Percentiles rank a stretch among this genome's conserved stretches.
phyloP scores from a whole-genome alignment of 2,797 vertebrate genomes.

The Meriones psammophilus region DNA sequence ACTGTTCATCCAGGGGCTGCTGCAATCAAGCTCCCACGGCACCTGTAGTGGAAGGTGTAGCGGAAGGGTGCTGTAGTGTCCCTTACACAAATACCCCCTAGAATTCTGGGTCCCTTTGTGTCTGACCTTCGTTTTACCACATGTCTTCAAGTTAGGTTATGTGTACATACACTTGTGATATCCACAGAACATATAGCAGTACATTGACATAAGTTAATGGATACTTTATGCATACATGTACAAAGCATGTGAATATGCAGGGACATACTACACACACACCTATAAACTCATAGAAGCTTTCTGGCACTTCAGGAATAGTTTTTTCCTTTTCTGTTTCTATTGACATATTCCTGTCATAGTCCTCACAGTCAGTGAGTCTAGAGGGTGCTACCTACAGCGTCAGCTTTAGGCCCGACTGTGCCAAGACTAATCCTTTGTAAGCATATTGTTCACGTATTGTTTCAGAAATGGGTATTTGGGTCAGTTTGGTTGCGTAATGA shows the following conservation, averaged over 20 bases:
- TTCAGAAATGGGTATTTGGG: neutral
- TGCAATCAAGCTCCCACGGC: fast-evolving
- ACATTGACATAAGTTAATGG: neutral
- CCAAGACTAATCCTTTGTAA: neutral
- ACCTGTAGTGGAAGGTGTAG: neutral
- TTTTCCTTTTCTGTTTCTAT: neutral
- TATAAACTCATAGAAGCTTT: neutral
- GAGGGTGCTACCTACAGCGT: neutral
- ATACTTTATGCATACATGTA: neutral
- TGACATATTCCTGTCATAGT: neutral
- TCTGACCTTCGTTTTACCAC: neutral
- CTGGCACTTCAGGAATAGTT: neutral
- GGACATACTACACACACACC: neutral
- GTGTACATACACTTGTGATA: neutral
- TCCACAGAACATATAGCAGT: neutral
- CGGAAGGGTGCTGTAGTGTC: neutral
- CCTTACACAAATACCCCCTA: neutral
- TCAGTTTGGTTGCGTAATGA: neutral
- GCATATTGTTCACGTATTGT: neutral
- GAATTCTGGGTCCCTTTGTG: neutral
- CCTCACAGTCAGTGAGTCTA: neutral
- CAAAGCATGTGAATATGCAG: neutral
- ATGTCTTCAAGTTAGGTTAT: constrained; percentile 20
- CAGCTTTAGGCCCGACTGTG: neutral
- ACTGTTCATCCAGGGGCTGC: neutral